A percentile compares a stretch with the other conserved stretches of the same genome.
Conservation (phyloP, 2,888 invertebrate species). For the Drosophila atripex region DNA sequence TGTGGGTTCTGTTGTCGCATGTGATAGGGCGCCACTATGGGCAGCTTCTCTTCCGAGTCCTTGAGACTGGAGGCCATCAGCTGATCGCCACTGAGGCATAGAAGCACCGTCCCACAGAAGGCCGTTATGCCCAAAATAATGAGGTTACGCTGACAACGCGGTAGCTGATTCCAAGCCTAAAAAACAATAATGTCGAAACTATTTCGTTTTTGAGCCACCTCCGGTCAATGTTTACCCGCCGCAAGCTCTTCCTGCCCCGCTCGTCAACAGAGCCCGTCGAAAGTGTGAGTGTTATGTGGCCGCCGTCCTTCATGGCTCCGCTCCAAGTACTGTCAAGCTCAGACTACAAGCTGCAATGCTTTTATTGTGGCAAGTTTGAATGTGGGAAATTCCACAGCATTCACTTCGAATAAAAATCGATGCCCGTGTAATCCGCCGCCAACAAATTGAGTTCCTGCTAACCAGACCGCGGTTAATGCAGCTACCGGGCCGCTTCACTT, state of each 20-base stretch:
- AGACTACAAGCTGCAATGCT: neutral
- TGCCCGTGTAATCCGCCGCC: conserved; percentile 20
- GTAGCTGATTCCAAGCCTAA: conserved; percentile 94
- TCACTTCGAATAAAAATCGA: conserved; percentile 43
- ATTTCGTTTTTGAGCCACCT: neutral
- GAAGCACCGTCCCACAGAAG: conserved; percentile 86
- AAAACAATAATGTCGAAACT: conserved; percentile 7
- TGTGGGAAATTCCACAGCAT: conserved; percentile 33
- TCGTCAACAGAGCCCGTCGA: conserved; percentile 65
- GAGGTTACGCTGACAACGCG: conserved; percentile 91
- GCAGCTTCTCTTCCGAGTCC: conserved; percentile 37
- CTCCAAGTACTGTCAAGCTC: conserved; percentile 14
- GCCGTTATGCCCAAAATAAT: conserved; percentile 87
- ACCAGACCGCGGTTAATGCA: conserved; percentile 18
- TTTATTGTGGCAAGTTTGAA: conserved; percentile 11
- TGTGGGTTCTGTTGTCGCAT: conserved; percentile 60
- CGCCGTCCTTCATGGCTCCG: conserved; percentile 72
- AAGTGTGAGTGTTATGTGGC: conserved; percentile 81
- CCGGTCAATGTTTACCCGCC: conserved; percentile 74
- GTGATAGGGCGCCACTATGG: conserved; percentile 56
- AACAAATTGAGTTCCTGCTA: conserved; percentile 15
- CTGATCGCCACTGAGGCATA: conserved; percentile 85
- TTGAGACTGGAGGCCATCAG: conserved; percentile 60
- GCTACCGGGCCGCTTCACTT: conserved; percentile 15
- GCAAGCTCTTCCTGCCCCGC: conserved; percentile 78